Evolutionary conservation across 2,113 vertebrate genomes (phyloP).

Genomic region (Melanerpes aurifrons): DNA sequence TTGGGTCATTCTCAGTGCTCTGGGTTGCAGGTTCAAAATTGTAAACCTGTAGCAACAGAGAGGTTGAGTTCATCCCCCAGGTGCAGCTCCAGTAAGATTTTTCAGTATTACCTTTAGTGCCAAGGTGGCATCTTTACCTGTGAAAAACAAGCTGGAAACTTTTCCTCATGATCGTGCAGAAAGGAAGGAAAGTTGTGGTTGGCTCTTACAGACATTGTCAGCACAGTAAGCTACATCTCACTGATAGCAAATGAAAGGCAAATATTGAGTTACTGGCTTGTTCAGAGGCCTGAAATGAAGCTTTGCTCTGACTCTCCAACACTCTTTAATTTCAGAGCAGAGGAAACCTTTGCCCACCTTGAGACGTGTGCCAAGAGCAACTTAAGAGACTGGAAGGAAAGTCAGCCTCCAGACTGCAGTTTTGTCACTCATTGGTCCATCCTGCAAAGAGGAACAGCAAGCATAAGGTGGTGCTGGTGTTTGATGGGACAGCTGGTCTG

Average conservation of each 20-base stretch:
- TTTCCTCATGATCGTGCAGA: not conserved
- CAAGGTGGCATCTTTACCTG: too few relatives aligned
- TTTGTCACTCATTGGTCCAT: not conserved
- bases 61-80: too few relatives aligned
- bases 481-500: not conserved
- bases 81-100: too few relatives aligned
- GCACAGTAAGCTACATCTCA: not conserved
- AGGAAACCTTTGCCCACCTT: not conserved
- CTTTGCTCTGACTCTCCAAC: not conserved
- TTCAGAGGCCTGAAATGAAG: not conserved
- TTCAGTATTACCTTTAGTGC: too few relatives aligned
- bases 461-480: not conserved
- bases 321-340: not conserved
- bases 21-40: not conserved
- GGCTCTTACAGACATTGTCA: accelerated
- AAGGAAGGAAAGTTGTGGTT: not conserved
- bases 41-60: not conserved
- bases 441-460: not conserved
- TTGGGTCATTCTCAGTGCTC: not conserved
- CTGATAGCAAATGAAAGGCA: not conserved
- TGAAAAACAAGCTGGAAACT: not conserved
- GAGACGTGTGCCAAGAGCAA: not conserved
- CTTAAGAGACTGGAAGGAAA: not conserved
- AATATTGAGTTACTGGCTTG: not conserved
- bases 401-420: not conserved